Evolutionary conservation across 2,888 invertebrate genomes (phyloP), one percentile per base, ranked within the genome.

Genomic region (Hypomecis atomaria): DNA sequence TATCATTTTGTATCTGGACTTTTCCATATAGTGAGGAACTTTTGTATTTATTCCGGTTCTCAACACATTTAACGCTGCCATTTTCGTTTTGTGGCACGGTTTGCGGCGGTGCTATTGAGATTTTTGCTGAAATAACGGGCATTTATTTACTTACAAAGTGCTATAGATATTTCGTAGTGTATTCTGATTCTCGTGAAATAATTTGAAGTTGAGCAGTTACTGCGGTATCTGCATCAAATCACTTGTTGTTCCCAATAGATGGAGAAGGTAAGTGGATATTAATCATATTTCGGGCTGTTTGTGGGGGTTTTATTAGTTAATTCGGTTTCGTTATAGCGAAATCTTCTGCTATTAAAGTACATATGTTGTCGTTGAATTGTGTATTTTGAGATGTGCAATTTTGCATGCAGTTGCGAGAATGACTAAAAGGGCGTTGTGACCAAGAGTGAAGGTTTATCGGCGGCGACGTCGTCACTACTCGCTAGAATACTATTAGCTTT

Each of bases 11-110:
- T 67, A 54, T 34, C 7, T 42, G 59, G 47, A 23, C 53, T 44
- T 45, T 23, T 48, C 5, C 44, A 53, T 57, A 49, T 53, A 43
- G 40, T 54, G 58, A n/a, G 49, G 47, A 48, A 13, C 48, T 48
- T 67, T 61, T 61, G 59, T 56, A 71, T 69, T 75, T 74, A n/a
- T 71, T 69, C 67, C 70, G 68, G 45, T 69, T 73, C 69, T 74
- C 70, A 76, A 79, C 76, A 82, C 78, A 82, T 78, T 82, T 82
- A 82, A 83, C 88, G 92, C 92, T 92, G 92, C 92, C 92, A 92
- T 92, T 92, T 92, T 92, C 92, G 90, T 91, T 92, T 91, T 92
- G 90, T 90, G 90, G 86, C 90, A 92, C 88, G 86, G 86, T 82
- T 84, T 86, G 88, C 87, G 89, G 92, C 84, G 82, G 87, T 84